These are phyloP conservation scores for Odiellus spinosus DNA, from an alignment of 2,888 invertebrate species.

Conservation along the genomic window DNA sequence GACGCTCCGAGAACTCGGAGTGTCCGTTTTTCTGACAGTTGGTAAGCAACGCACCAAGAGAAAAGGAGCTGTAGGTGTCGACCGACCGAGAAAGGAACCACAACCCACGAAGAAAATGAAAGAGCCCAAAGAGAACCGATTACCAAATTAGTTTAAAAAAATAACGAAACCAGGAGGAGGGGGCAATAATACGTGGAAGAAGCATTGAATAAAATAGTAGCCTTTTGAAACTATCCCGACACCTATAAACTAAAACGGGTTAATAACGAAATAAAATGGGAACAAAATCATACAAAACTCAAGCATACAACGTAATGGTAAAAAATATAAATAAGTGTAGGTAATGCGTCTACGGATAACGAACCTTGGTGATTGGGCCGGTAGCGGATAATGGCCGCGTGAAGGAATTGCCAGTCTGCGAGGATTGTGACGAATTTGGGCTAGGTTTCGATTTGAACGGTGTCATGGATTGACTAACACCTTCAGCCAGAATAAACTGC, in stretches of 20 bases:
- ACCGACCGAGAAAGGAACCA: neutral
- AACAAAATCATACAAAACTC: neutral
- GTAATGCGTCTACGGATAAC: slow-evolving; percentile 2
- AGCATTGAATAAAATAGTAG: no score
- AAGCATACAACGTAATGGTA: neutral
- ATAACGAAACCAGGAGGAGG: no score
- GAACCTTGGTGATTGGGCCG: slow-evolving; percentile 93
- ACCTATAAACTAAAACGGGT: neutral
- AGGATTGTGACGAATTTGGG: slow-evolving; percentile 45
- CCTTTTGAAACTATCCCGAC: no score
- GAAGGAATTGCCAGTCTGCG: slow-evolving; percentile 26
- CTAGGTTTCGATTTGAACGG: slow-evolving; percentile 84
- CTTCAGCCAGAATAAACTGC: slow-evolving; percentile 96
- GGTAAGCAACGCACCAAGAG: slow-evolving; percentile 17
- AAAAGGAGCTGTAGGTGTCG: slow-evolving; percentile 10
- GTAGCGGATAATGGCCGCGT: slow-evolving; percentile 36
- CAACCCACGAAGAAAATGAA: slow-evolving; percentile 4
- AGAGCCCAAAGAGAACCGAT: neutral
- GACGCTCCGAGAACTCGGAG: slow-evolving; percentile 2
- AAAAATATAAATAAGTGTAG: slow-evolving; percentile 3
- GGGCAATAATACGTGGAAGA: no score
- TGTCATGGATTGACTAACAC: slow-evolving; percentile 96
- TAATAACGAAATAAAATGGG: neutral
- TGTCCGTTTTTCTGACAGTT: no score
- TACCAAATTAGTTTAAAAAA: no score